Evolutionary conservation across 2,797 vertebrate genomes (phyloP).

Genomic region (Esox masquinongy): DNA sequence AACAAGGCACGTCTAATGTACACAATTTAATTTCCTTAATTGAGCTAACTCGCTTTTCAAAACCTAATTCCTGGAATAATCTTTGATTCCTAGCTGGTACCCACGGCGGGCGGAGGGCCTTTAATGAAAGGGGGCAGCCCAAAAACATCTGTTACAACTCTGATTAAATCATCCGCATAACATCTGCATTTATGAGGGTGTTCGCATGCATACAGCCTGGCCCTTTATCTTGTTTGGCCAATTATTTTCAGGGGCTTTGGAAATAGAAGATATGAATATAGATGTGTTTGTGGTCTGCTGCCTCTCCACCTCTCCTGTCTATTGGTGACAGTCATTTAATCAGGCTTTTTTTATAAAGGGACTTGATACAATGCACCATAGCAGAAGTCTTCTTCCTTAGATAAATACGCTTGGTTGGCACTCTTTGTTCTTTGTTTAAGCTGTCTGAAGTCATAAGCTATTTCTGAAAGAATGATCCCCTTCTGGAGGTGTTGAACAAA

Average conservation of each 20-base stretch:
- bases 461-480: constrained; percentile 49
- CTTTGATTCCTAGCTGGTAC: constrained; percentile 80
- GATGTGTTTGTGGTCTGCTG: constrained; percentile 55
- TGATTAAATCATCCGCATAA: constrained; percentile 82
- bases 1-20: constrained; percentile 88
- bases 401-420: constrained; percentile 45
- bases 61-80: constrained; percentile 93
- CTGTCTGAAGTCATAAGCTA: constrained; percentile 43
- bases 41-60: constrained; percentile 93
- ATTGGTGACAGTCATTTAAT: constrained; percentile 50
- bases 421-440: constrained; percentile 55
- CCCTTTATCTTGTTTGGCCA: constrained; percentile 70
- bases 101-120: constrained; percentile 71
- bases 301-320: constrained; percentile 38
- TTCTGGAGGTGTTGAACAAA: constrained; percentile 52
- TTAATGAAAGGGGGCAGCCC: constrained; percentile 87
- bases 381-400: constrained; percentile 53
- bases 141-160: constrained; percentile 80
- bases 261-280: constrained; percentile 66
- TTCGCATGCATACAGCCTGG: constrained; percentile 63
- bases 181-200: constrained; percentile 83
- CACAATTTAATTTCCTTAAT: constrained; percentile 98
- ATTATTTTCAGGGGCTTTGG: constrained; percentile 66
- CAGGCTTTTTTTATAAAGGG: constrained; percentile 47
- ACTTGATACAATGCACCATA: constrained; percentile 46